A percentile compares a stretch with the other conserved stretches of the same genome.
These are phyloP conservation scores for Pseudorectes ferrugineus DNA, from an alignment of 2,113 vertebrate species.

Conservation along the genomic window DNA sequence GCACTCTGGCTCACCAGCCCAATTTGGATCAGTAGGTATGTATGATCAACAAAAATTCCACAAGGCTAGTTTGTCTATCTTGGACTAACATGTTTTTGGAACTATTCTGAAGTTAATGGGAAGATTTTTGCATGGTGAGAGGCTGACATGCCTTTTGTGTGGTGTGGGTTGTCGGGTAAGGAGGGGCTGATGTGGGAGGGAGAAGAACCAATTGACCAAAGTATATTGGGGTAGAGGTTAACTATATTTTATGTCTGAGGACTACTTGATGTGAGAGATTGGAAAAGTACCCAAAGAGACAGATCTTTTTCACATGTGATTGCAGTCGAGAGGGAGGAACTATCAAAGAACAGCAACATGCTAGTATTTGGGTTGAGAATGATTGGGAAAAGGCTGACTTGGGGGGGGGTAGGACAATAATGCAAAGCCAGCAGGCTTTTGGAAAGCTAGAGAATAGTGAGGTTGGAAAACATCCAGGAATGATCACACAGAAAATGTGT, in stretches of 20 bases:
- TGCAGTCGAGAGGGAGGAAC: background rate
- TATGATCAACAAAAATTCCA: background rate
- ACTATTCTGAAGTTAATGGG: background rate
- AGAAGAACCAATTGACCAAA: background rate
- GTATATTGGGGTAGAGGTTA: background rate
- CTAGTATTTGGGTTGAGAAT: background rate
- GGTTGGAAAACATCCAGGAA: background rate
- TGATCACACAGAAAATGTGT: background rate
- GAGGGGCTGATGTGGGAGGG: rapidly evolving
- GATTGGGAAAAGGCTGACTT: background rate
- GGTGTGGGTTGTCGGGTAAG: background rate
- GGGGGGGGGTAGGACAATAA: background rate
- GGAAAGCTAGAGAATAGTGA: background rate
- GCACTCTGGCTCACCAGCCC: background rate
- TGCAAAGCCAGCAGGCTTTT: background rate
- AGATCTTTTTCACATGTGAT: background rate
- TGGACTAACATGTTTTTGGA: background rate
- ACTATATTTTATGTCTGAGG: background rate
- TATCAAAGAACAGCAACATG: background rate
- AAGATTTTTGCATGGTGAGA: background rate
- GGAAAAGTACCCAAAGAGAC: background rate
- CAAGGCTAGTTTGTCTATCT: background rate
- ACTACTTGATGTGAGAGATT: background rate
- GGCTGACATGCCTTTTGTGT: background rate
- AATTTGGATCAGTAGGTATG: background rate